Base-by-base conservation (phyloP, 1,140 invertebrate genomes). In the Neodiprion virginianus region DNA sequence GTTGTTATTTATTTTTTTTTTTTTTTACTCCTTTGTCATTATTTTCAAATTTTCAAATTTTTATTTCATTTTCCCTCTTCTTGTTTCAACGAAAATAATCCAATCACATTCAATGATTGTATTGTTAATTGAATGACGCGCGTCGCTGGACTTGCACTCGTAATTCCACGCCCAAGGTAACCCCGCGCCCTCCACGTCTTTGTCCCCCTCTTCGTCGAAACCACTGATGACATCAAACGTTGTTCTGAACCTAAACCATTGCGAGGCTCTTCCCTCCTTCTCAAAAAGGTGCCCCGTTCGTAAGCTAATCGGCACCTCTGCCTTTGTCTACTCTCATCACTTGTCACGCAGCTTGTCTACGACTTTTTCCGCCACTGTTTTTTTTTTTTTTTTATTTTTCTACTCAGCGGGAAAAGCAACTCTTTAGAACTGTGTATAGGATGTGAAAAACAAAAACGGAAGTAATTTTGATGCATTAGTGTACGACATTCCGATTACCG, bases 101-200 rank as follows among this genome's bases (percentile, higher is more conserved):
- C 80, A 87, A 87, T 88, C 81, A 82, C 79, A 80, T 81, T 81
- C 82, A 82, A 85, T 87, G 86, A 88, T 88, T 86, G 86, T 85
- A 88, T 88, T 88, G 87, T 86, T 87, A 88, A 88, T 88, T 83
- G 86, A 86, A 86, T 84, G 85, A 87, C 81, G 82, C 81, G 83
- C 80, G 82, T 81, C 81, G 81, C 73, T 71, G 78, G 78, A 83
- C 82, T 85, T 84, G 84, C 83, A 81, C 80, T 79, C 78, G 47
- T 10, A 72, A 69, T 75, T 69, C 72, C 48, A 65, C 66, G 49
- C 76, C 72, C 72, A 70, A 75, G 73, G 77, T 68, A n/a, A n/a
- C n/a, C 12, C 23, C 67, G 17, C 5, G 67, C 11, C 67, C 17
- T 17, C 17, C 3, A 9, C 3, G 17, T 12, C 67, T 14, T 17